Conservation (phyloP, 2,888 invertebrate species). For the Parapristionchus giblindavisi region DNA sequence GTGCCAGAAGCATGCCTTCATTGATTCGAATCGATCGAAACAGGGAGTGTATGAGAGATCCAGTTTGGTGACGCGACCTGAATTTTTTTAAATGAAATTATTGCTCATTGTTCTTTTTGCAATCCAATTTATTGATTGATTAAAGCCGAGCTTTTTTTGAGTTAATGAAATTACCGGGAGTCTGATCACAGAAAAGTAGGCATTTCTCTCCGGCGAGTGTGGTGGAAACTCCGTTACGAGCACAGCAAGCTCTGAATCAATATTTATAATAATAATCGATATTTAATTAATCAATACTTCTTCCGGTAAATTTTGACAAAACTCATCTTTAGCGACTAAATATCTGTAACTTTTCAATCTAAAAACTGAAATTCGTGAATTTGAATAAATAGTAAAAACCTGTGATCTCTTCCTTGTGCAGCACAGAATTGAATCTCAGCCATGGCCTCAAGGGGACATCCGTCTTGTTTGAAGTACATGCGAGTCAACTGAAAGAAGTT, state of each 20-base stretch:
- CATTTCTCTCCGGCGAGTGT: slow-evolving; percentile 65
- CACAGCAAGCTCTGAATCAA: slow-evolving; percentile 56
- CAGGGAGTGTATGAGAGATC: slow-evolving; percentile 63
- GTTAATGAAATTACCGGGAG: slow-evolving; percentile 49
- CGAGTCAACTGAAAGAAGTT: slow-evolving; percentile 45
- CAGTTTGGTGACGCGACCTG: slow-evolving; percentile 53
- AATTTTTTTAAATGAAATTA: background rate
- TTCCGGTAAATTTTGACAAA: no score
- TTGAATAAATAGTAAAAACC: no score
- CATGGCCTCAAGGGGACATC: slow-evolving; percentile 65
- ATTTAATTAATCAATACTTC: background rate
- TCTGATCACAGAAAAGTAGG: slow-evolving; percentile 64
- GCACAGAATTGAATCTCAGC: slow-evolving; percentile 66
- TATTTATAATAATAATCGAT: background rate
- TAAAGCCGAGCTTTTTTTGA: background rate
- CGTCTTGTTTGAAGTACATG: slow-evolving; percentile 68
- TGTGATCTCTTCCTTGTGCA: slow-evolving; percentile 52
- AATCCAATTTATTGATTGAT: background rate
- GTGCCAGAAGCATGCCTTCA: slow-evolving; percentile 67
- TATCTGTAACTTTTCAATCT: background rate
- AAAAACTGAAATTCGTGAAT: no score
- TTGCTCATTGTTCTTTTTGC: background rate
- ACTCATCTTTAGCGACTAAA: no score
- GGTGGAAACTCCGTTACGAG: slow-evolving; percentile 64
- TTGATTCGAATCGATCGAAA: slow-evolving; percentile 63